phyloP scores from a whole-genome alignment of 2,888 invertebrate species.

The Hirtodrosophila trivittata region DNA sequence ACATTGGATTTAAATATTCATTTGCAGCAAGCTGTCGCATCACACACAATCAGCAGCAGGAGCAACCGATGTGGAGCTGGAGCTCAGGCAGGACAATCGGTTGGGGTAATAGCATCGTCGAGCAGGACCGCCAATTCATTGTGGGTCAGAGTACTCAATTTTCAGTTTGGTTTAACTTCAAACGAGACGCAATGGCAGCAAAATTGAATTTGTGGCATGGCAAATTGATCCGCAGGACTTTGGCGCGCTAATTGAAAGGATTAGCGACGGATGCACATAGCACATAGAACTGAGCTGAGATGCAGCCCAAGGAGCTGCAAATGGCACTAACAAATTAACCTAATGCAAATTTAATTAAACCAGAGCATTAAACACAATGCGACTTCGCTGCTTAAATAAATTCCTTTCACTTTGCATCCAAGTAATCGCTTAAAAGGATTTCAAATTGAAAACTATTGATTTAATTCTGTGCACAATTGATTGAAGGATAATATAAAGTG shows the following conservation, averaged over 20 bases:
- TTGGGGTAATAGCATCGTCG: not conserved
- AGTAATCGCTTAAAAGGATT: too few relatives aligned
- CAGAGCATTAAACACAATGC: not conserved
- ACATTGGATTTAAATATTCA: constrained; percentile 69
- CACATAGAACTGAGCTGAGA: not conserved
- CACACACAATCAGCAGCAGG: constrained; percentile 35
- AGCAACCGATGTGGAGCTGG: constrained; percentile 2
- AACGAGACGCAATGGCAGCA: constrained; percentile 48
- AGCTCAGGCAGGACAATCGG: not conserved
- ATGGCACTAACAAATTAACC: constrained; percentile 16
- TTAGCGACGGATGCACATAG: constrained; percentile 38
- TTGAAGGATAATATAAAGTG: too few relatives aligned
- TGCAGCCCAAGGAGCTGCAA: constrained; percentile 5
- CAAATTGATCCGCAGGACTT: constrained; percentile 53
- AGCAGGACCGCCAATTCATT: constrained; percentile 34
- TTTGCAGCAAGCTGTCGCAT: constrained; percentile 54
- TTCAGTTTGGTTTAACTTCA: constrained; percentile 64
- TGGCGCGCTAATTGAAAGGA: constrained; percentile 64
- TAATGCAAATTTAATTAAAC: constrained; percentile 9
- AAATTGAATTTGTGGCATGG: constrained; percentile 66
- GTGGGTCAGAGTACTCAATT: constrained; percentile 62
- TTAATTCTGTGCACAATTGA: too few relatives aligned
- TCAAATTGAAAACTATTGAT: too few relatives aligned
- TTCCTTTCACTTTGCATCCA: too few relatives aligned
- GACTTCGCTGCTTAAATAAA: not conserved